Base-by-base conservation (phyloP, 2,113 vertebrate species). In the Onychostruthus taczanowskii region DNA sequence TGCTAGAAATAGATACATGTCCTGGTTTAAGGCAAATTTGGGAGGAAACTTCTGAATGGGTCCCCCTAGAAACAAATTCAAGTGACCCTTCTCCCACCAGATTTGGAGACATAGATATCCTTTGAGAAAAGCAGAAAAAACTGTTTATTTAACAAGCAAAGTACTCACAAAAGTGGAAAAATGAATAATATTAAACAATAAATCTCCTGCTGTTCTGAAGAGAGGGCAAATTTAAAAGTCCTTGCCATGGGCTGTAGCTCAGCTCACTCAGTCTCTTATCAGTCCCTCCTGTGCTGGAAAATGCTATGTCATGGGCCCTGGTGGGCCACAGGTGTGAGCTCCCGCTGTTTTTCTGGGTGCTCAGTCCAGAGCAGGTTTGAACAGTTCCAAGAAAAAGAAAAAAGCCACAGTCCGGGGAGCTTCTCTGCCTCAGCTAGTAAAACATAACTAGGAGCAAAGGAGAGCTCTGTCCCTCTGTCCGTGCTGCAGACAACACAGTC, bases 291-390 rank as follows among this genome's bases (percentile, higher is more conserved):
- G 11, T 2, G 8, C 59, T 78, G 30, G 37, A 63, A 72, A 41
- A 5, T 41, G 28, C 3, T 1, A 0, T 0, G 0, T 33, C 22
- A 23, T 7, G 3, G 14, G 17, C 8, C 28, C 14, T 0, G 0
- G 22, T 33, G 22, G 22, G 21, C 16, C 28, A 62, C 28, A 61
- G 21, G 16, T 15, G 16, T 50, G 30, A 50, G 46, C 10, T 62
- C 35, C 46, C 0, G 1, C 7, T 41, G 35, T 6, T 52, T 7
- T 27, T 43, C 59, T 50, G 58, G 18, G 23, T 17, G 41, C 43
- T 63, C 30, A 22, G 23, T 63, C 23, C 46, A 33, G 4, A 50
- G 22, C 46, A 41, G 30, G 22, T 2, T 7, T n/a, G 18, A 63
- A 10, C 37, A n/a, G 18, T 22, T n/a, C 30, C 23, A 63, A 78